Evolutionary conservation across 1,140 invertebrate genomes (phyloP).

Genomic region (Oscheius sp.): DNA sequence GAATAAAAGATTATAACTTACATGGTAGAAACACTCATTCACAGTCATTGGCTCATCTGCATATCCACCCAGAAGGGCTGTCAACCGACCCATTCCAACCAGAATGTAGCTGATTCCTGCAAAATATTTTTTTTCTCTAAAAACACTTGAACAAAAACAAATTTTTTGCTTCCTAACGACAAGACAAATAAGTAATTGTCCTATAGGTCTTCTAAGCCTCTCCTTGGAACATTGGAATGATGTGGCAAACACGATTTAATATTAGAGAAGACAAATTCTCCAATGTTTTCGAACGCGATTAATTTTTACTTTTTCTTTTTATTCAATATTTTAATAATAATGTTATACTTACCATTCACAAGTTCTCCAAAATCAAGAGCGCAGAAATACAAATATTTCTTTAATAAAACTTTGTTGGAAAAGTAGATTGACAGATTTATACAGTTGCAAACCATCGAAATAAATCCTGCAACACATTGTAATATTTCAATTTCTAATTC

Average conservation of each 20-base stretch:
- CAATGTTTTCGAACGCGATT: too few species aligned
- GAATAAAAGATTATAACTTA: background rate
- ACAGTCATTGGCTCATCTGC: constrained; percentile 18
- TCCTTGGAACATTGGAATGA: too few species aligned
- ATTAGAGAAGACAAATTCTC: too few species aligned
- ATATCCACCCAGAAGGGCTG: constrained; percentile 2
- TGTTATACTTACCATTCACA: constrained; percentile 4
- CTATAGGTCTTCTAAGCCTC: background rate
- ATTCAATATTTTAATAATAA: background rate
- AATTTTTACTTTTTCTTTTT: too few species aligned
- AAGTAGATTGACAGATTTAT: constrained; percentile 11
- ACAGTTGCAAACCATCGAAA: constrained; percentile 17
- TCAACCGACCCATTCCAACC: constrained; percentile 8
- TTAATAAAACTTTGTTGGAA: background rate
- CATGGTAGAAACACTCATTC: constrained; percentile 12
- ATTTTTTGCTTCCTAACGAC: background rate
- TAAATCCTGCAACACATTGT: background rate
- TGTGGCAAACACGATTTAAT: too few species aligned
- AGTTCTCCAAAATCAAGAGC: constrained; percentile 15
- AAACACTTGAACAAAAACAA: background rate
- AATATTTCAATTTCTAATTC: background rate
- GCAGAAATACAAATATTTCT: constrained; percentile 12
- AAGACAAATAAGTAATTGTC: background rate
- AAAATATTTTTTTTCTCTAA: background rate
- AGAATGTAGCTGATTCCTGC: constrained; percentile 19